These are phyloP conservation scores for Lordiphosa collinella DNA, from an alignment of 1,140 invertebrate genomes.

Conservation along the genomic window DNA sequence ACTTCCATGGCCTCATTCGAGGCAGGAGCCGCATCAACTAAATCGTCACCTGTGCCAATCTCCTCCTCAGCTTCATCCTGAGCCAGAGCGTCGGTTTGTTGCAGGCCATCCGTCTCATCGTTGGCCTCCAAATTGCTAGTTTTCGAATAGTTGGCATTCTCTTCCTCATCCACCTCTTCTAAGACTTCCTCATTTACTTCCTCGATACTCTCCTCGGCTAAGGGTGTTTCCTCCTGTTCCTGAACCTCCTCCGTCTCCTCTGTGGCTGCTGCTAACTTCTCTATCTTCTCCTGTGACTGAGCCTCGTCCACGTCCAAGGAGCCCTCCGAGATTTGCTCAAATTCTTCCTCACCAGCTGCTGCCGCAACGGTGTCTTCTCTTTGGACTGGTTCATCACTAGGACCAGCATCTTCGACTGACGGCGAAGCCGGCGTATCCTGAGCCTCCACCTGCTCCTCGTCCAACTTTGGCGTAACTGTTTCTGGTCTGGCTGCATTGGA, in stretches of 20 bases:
- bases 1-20: conserved; percentile 71
- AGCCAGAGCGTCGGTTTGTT: conserved; percentile 35
- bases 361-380: conserved; percentile 4
- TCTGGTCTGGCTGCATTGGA: conserved; percentile 52
- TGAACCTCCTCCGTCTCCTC: conserved; percentile 15
- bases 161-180: conserved; percentile 41
- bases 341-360: conserved; percentile 52
- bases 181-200: conserved; percentile 7
- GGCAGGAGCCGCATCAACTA: conserved; percentile 78
- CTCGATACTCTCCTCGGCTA: conserved; percentile 10
- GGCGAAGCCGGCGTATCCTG: conserved; percentile 52
- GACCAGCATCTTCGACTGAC: conserved; percentile 41
- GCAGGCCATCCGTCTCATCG: conserved; percentile 48
- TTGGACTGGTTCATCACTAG: background rate
- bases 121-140: conserved; percentile 16
- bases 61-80: conserved; percentile 47
- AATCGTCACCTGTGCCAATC: conserved; percentile 35
- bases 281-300: conserved; percentile 51
- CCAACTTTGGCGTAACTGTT: conserved; percentile 50
- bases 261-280: conserved; percentile 2
- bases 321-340: conserved; percentile 72
- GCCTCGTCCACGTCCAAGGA: conserved; percentile 64
- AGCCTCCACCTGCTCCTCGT: conserved; percentile 36
- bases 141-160: conserved; percentile 36
- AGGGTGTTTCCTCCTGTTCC: conserved; percentile 2